Evolutionary conservation across 2,888 invertebrate genomes (phyloP).

Genomic region (Urechis unicinctus): DNA sequence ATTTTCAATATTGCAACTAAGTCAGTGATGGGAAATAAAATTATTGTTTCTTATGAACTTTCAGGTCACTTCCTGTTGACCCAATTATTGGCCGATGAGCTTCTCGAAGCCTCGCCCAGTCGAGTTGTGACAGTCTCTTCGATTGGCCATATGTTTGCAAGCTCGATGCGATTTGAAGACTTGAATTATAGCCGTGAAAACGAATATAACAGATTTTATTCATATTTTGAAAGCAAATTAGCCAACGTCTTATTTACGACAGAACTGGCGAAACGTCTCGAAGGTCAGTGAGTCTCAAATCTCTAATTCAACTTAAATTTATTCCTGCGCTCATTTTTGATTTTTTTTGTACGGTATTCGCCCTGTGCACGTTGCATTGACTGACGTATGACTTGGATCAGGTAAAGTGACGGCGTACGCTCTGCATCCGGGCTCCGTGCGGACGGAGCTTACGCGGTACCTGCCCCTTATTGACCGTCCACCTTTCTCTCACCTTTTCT

Average conservation of each 20-base stretch:
- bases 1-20: no score
- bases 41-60: no score
- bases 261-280: background rate
- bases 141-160: background rate
- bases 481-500: no score
- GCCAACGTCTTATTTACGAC: background rate
- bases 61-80: background rate
- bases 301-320: background rate
- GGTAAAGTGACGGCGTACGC: background rate
- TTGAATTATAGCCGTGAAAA: no score
- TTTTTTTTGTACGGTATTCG: background rate
- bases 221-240: no score
- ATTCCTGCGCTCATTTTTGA: background rate
- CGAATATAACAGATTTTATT: no score
- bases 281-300: background rate
- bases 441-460: background rate
- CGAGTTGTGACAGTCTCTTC: background rate
- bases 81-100: background rate
- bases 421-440: background rate
- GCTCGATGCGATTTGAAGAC: no score
- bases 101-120: background rate
- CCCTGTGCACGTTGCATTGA: background rate
- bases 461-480: background rate
- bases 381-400: no score
- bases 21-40: no score